Percentiles rank a stretch among this genome's conserved stretches.
Conservation (phyloP, 1,140 invertebrate species). For the Drosophila bipectinata region DNA sequence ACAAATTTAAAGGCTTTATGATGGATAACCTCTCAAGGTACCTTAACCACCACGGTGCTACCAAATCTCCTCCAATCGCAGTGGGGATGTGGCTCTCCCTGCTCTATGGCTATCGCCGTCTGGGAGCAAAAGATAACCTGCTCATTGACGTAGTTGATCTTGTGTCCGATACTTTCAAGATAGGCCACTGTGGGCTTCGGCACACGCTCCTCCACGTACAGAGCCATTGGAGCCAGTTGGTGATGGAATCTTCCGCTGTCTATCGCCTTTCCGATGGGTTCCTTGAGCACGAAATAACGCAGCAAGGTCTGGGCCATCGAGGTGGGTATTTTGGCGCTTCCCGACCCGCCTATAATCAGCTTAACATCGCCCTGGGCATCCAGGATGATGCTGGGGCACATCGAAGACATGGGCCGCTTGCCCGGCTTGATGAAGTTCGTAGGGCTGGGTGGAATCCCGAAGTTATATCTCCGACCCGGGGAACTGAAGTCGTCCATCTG, state of each 20-base stretch:
- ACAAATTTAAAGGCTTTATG: too few species aligned
- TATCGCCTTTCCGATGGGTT: slow-evolving; percentile 91
- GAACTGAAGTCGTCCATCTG: slow-evolving; percentile 98
- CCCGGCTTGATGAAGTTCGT: slow-evolving; percentile 93
- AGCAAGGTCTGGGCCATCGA: slow-evolving; percentile 89
- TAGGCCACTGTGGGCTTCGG: slow-evolving; percentile 70
- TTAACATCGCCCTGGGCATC: slow-evolving; percentile 89
- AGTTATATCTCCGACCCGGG: slow-evolving; percentile 91
- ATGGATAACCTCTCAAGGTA: too few species aligned
- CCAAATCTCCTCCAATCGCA: slow-evolving; percentile 84
- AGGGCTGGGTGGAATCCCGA: slow-evolving; percentile 90
- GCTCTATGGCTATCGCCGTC: slow-evolving; percentile 83
- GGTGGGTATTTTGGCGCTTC: slow-evolving; percentile 96
- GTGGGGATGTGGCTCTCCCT: slow-evolving; percentile 73
- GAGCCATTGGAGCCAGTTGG: slow-evolving; percentile 93
- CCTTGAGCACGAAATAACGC: slow-evolving; percentile 89
- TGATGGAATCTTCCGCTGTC: slow-evolving; percentile 95
- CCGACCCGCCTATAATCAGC: slow-evolving; percentile 94
- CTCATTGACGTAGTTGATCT: slow-evolving; percentile 83
- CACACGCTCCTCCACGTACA: slow-evolving; percentile 84
- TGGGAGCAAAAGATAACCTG: slow-evolving; percentile 83
- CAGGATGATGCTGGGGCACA: slow-evolving; percentile 93
- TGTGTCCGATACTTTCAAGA: slow-evolving; percentile 83
- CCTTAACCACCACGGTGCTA: slow-evolving; percentile 84
- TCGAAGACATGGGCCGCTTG: slow-evolving; percentile 97